Evolutionary conservation across 2,113 vertebrate species (phyloP), one percentile per base, ranked within the genome.

Genomic region (Semnornis frantzii): DNA sequence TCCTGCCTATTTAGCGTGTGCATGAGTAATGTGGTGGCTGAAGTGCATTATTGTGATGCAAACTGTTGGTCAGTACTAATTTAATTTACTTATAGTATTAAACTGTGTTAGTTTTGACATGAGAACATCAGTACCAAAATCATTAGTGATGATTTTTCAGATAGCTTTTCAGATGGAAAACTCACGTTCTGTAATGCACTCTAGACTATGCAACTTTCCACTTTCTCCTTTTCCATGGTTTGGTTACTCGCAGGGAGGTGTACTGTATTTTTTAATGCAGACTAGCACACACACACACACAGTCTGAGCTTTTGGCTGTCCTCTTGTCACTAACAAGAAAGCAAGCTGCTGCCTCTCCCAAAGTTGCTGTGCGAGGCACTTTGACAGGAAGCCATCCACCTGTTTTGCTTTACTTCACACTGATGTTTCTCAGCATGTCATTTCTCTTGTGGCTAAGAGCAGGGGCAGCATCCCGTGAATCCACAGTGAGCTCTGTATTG

Each of bases 291-390:
- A 46, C 48, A 10, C 65, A 18, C 37, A 39, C 37, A 39, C 48
- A 70, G n/a, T 78, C 44, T 73, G 80, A 91, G 94, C 58, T 84
- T 85, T 82, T 81, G 70, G 18, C 82, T 90, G 52, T 59, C 90
- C 50, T 42, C 6, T 62, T 94, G 90, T 92, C 88, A 52, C 44
- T 93, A 87, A 78, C 82, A 88, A 76, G 82, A 85, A 78, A 81
- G 82, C 62, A 79, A 92, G 63, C 76, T 69, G 34, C 73, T 90
- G 30, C 69, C 21, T 94, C 57, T 86, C 50, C 48, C 62, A 94
- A 50, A 90, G 85, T 88, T n/a, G 6, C 12, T 54, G 69, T 46
- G 44, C 71, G 72, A 92, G 44, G 50, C 91, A 65, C 44, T 87
- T 91, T 33, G 83, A 92, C 85, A 87, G 68, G 82, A 88, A 82